A percentile compares a stretch with the other conserved stretches of the same genome.
These are phyloP conservation scores for Bujurquina vittata DNA, from an alignment of 2,113 vertebrate genomes.

Conservation along the genomic window DNA sequence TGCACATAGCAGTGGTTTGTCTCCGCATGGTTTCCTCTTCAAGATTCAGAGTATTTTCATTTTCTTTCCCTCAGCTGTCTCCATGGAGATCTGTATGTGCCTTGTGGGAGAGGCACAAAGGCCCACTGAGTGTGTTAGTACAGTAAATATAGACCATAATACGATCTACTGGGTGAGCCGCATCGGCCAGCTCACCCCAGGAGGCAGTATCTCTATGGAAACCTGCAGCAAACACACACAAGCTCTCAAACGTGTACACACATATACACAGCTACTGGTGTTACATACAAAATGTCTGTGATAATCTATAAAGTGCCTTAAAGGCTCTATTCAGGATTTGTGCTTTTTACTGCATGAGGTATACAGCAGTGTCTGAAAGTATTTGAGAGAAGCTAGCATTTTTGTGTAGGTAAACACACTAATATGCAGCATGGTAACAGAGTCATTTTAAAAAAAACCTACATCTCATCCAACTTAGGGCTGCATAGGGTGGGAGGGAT, in stretches of 20 bases:
- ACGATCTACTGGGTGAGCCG: conserved; percentile 61
- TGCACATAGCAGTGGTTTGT: conserved; percentile 19
- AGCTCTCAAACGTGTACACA: neutral
- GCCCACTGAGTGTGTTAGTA: conserved; percentile 68
- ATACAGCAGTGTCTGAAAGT: neutral
- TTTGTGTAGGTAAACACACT: neutral
- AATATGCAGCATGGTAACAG: neutral
- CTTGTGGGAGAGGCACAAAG: conserved; percentile 60
- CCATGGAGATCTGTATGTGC: conserved; percentile 72
- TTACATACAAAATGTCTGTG: conserved; percentile 11
- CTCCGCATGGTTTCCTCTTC: conserved; percentile 22
- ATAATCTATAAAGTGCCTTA: conserved; percentile 24
- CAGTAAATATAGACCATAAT: conserved; percentile 74
- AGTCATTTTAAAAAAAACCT: neutral
- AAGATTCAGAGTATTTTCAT: conserved; percentile 50
- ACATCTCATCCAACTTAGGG: neutral
- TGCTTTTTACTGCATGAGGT: neutral
- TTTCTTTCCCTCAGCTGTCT: conserved; percentile 60
- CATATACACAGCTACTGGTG: neutral
- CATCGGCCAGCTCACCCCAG: conserved; percentile 51
- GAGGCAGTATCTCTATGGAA: conserved; percentile 64
- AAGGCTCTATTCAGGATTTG: conserved; percentile 11
- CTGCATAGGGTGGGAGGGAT: neutral
- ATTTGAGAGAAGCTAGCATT: neutral
- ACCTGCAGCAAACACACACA: conserved; percentile 44